Evolutionary conservation across 2,113 vertebrate genomes (phyloP).

Genomic region (Galemys pyrenaicus): DNA sequence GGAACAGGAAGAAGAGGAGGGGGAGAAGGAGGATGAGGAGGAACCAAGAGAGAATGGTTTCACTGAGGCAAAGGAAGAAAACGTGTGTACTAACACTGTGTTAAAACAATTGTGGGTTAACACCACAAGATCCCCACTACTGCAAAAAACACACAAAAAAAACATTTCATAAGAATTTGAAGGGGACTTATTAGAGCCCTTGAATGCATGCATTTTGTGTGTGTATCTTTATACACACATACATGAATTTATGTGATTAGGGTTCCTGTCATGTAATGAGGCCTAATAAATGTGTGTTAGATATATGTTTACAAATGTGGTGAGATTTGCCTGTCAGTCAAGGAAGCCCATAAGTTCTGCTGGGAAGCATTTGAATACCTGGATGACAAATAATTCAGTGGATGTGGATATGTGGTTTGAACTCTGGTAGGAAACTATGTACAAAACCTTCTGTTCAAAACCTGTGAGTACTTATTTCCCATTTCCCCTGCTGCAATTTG

Average conservation of each 20-base stretch:
- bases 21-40: not conserved
- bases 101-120: not conserved
- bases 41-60: not conserved
- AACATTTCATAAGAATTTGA: constrained; percentile 19
- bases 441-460: constrained; percentile 34
- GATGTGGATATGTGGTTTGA: not conserved
- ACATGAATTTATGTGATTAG: too few relatives aligned
- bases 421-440: constrained; percentile 9
- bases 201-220: not conserved
- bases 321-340: not conserved
- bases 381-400: not conserved
- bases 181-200: not conserved
- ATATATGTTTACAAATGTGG: not conserved
- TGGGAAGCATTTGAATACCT: not conserved
- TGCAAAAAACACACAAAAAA: too few relatives aligned
- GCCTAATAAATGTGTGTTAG: not conserved
- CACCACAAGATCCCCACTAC: too few relatives aligned
- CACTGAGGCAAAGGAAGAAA: not conserved
- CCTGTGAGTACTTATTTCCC: not conserved
- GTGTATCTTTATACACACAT: too few relatives aligned
- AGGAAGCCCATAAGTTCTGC: not conserved
- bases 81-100: not conserved
- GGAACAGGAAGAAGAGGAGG: not conserved
- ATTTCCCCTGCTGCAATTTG: too few relatives aligned
- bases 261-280: not conserved